Conservation (phyloP, 2,113 vertebrate genomes). For the Globicephala melas region DNA sequence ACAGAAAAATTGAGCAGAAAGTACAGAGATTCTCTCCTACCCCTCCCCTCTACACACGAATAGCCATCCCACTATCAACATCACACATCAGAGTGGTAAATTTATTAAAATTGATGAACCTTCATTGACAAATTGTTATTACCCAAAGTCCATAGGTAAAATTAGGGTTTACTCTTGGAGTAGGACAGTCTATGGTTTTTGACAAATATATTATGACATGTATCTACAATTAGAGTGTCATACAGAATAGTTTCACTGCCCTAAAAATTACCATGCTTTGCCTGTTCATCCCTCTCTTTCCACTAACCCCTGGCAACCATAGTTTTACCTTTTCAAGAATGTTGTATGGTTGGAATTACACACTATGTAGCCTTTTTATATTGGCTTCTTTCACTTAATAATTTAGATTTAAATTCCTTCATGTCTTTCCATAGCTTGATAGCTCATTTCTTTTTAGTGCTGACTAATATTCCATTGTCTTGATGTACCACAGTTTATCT, state of each 20-base stretch:
- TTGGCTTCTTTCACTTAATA: too few species aligned
- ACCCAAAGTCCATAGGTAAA: not conserved
- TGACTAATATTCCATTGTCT: too few species aligned
- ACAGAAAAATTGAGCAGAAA: not conserved
- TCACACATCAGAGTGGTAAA: not conserved
- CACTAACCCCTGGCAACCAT: not conserved
- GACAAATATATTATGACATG: not conserved
- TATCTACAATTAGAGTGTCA: too few species aligned
- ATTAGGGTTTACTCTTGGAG: not conserved
- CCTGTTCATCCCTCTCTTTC: not conserved
- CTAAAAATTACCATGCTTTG: not conserved
- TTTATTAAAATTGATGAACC: not conserved
- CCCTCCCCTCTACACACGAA: not conserved
- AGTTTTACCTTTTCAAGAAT: not conserved
- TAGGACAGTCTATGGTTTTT: not conserved
- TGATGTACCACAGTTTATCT: too few species aligned
- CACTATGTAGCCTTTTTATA: too few species aligned
- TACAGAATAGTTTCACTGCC: not conserved
- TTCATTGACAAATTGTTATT: not conserved
- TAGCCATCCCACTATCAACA: not conserved
- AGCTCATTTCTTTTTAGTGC: too few species aligned
- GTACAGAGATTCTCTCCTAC: not conserved
- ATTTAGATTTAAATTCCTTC: too few species aligned
- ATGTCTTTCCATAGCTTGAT: too few species aligned
- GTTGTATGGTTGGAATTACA: too few species aligned